Percentiles rank a stretch among this genome's conserved stretches.
Conservation (phyloP, 2,888 invertebrate species). For the Microctonus hyperodae region DNA sequence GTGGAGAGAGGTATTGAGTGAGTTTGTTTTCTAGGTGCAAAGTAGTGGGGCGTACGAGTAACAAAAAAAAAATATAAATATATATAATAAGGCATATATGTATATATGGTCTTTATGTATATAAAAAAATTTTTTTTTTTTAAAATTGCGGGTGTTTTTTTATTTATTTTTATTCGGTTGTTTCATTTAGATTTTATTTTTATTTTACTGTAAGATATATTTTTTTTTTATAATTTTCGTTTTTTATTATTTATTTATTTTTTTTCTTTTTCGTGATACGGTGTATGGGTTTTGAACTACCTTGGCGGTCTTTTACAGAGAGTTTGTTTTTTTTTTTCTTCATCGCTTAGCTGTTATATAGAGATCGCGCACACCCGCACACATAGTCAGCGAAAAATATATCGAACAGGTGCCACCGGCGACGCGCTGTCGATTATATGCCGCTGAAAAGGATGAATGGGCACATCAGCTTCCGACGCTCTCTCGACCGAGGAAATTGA, state of each 20-base stretch:
- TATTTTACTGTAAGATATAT: not conserved
- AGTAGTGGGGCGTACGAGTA: no score
- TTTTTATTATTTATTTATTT: not conserved
- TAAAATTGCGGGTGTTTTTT: no score
- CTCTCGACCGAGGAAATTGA: slow-evolving; percentile 23
- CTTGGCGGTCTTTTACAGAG: not conserved
- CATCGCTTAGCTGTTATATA: not conserved
- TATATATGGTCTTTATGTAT: no score
- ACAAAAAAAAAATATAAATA: no score
- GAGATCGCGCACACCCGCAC: not conserved
- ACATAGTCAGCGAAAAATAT: not conserved
- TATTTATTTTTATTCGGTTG: slow-evolving; percentile 17
- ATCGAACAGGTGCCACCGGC: slow-evolving; percentile 30
- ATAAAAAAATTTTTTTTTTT: no score
- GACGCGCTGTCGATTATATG: not conserved
- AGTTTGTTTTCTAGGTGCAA: no score
- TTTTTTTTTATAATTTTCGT: not conserved
- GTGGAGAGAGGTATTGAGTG: no score
- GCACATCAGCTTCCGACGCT: not conserved
- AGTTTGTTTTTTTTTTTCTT: not conserved
- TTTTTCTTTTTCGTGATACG: not conserved
- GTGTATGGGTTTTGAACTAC: not conserved
- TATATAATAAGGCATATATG: no score
- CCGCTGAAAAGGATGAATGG: slow-evolving; percentile 7
- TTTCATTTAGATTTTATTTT: not conserved